Conservation (phyloP, 92 coral and sea anemone genomes). For the Epizoanthus rinbou region DNA sequence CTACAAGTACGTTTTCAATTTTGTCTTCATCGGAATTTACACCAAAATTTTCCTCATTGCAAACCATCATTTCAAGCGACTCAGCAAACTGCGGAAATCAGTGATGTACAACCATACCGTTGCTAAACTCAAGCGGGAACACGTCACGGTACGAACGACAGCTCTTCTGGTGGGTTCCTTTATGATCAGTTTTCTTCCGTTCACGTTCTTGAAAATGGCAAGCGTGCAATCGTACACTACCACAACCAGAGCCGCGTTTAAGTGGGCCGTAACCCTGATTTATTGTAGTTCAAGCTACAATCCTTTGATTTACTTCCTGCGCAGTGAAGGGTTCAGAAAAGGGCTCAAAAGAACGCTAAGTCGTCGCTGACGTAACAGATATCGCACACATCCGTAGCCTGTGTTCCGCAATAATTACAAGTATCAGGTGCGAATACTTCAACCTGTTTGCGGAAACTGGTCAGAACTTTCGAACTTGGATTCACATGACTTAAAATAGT, state of each 20-base stretch:
- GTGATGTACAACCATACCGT: conserved; percentile 31
- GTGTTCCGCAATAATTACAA: too few relatives aligned
- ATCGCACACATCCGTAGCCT: not conserved
- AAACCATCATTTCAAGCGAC: conserved; percentile 33
- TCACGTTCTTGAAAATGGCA: conserved; percentile 34
- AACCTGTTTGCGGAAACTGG: not conserved
- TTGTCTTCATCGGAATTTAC: conserved; percentile 32
- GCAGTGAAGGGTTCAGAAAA: conserved; percentile 37
- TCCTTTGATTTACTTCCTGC: conserved; percentile 35
- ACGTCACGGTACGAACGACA: conserved; percentile 28
- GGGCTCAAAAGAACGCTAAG: conserved; percentile 24
- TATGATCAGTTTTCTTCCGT: conserved; percentile 25
- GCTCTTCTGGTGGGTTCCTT: conserved; percentile 30
- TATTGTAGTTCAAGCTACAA: conserved; percentile 40
- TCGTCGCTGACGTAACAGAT: not conserved
- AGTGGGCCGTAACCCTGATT: conserved; percentile 35
- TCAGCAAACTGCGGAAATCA: conserved; percentile 35
- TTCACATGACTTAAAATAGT: too few relatives aligned
- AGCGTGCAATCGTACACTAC: not conserved
- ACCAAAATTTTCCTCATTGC: conserved; percentile 24
- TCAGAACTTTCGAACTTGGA: not conserved
- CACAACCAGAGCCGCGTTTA: conserved; percentile 19
- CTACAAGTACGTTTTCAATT: conserved; percentile 34
- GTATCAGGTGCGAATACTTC: too few relatives aligned
- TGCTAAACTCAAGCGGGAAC: conserved; percentile 26